A percentile compares a stretch with the other conserved stretches of the same genome.
These are phyloP conservation scores for Dreissena polymorpha DNA, from an alignment of 1,140 invertebrate genomes.

Conservation along the genomic window DNA sequence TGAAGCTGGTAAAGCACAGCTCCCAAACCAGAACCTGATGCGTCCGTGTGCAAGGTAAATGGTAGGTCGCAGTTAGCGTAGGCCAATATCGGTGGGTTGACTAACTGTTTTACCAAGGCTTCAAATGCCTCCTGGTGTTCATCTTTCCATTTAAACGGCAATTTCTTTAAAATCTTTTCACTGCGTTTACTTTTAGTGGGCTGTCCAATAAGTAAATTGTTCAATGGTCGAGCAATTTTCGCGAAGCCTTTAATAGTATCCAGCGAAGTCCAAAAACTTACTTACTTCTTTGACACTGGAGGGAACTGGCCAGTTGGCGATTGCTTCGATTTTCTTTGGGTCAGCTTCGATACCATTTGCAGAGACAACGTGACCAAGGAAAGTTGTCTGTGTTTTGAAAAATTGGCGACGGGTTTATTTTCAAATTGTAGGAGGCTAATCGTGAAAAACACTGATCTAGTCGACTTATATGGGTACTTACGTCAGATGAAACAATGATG, in stretches of 20 bases:
- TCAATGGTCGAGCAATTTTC: conserved; percentile 58
- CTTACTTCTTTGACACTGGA: conserved; percentile 57
- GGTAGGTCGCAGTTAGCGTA: conserved; percentile 15
- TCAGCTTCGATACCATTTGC: conserved; percentile 4
- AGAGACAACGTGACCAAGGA: conserved; percentile 3
- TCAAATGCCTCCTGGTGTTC: conserved; percentile 24
- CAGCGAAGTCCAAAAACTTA: conserved; percentile 68
- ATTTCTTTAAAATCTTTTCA: conserved; percentile 4
- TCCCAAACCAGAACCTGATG: conserved; percentile 6
- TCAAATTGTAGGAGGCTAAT: conserved; percentile 2
- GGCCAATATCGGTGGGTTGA: conserved; percentile 25
- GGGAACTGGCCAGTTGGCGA: conserved; percentile 64
- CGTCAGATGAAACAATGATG: neutral
- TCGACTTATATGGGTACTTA: neutral
- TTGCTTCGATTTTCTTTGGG: conserved; percentile 34
- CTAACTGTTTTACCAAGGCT: neutral
- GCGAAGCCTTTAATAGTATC: conserved; percentile 65
- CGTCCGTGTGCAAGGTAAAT: conserved; percentile 35
- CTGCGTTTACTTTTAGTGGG: conserved; percentile 25
- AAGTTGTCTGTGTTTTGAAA: conserved; percentile 3
- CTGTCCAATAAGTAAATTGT: conserved; percentile 55
- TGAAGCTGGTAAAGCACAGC: conserved; percentile 26
- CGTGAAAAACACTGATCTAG: neutral
- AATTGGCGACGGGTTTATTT: conserved; percentile 18
- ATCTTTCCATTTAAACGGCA: conserved; percentile 7